Base-by-base conservation (phyloP, 1,140 invertebrate species). In the Pollicipes pollicipes region DNA sequence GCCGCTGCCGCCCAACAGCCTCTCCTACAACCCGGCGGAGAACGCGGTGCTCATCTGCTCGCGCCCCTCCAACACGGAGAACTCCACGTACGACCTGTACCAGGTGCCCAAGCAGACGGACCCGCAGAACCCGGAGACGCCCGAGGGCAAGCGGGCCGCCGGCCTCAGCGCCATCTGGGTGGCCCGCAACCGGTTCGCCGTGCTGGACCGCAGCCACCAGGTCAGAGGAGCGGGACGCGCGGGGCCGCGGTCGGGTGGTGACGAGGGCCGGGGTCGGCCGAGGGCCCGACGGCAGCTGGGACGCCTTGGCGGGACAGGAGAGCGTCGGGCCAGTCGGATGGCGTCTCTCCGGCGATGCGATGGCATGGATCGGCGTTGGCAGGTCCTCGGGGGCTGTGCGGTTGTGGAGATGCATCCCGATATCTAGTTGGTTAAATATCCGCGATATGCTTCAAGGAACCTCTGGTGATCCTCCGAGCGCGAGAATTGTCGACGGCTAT, bases 151-250 rank as follows among this genome's bases (percentile, higher is more conserved):
- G 78, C 83, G 95, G 28, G 90, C 91, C 0, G 86, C 90, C 29
- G 97, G 96, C 68, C 81, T 97, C 29, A 94, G 92, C 13, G 95
- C 95, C 26, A 87, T 99, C 63, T 99, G 97, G 97, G 94, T 99
- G 26, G 96, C 97, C 0, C 85, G 97, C 74, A 99, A 99, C 81
- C 82, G 96, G 70, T 99, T 99, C 82, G 97, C 95, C n/a, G 95
- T 98, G 24, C 82, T 99, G 4, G 95, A 98, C 79, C 85, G 90
- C 78, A 89, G 86, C 64, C 91, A 95, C 79, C 88, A 92, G 74
- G 88, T 91, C 78, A 79, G 81, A 80, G 70, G 30, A 17, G 21
- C 32, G 24, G 69, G 74, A 82, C 3, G 31, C 3, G 31, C 6
- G n/a, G 45, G 32, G 32, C 69, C 64, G 70, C 66, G 69, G 13